A percentile compares a stretch with the other conserved stretches of the same genome.
These are phyloP conservation scores for Oreochromis tanganicae DNA, from an alignment of 2,113 vertebrate genomes.

Conservation along the genomic window DNA sequence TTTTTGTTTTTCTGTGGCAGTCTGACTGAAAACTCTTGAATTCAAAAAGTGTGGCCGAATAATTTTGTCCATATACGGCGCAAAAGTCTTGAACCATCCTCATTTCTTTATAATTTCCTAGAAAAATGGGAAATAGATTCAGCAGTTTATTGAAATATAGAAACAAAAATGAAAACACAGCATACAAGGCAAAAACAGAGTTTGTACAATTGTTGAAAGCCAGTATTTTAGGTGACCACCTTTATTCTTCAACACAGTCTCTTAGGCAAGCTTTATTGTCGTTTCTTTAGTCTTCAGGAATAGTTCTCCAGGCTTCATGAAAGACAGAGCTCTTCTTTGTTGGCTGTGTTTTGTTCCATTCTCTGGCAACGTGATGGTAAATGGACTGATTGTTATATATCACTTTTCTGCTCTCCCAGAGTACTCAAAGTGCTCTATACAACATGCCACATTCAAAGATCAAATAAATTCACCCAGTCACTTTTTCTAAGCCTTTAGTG, in stretches of 20 bases:
- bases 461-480: background rate
- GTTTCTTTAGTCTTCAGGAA: background rate
- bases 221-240: background rate
- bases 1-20: background rate
- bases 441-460: background rate
- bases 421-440: background rate
- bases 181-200: background rate
- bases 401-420: background rate
- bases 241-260: background rate
- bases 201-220: background rate
- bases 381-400: background rate
- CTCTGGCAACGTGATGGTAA: background rate
- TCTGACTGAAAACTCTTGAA: background rate
- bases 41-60: background rate
- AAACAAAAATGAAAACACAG: background rate
- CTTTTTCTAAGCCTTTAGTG: background rate
- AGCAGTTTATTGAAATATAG: background rate
- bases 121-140: background rate
- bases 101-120: background rate
- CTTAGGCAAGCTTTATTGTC: background rate
- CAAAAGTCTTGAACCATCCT: background rate
- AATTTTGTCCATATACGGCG: background rate
- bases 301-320: background rate
- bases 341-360: background rate
- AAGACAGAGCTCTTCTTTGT: background rate